Evolutionary conservation across 2,888 invertebrate genomes (phyloP), one percentile per base, ranked within the genome.

Genomic region (Apotomis turbidana): DNA sequence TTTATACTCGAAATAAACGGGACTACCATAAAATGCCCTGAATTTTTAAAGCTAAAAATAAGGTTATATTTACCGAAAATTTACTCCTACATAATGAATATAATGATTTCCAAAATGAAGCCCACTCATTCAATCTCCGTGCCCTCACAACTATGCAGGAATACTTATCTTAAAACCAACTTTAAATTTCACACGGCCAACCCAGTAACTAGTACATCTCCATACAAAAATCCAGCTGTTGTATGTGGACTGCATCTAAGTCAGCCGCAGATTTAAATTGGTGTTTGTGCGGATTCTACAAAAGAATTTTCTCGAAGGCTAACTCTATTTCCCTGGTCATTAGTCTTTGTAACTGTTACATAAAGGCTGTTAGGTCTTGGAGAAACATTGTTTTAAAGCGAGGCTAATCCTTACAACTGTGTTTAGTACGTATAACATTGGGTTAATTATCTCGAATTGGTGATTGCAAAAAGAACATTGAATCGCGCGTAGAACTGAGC

Each of bases 291-390:
- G 46, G 59, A 60, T 15, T 12, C 46, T 76, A 73, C 58, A 66
- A 76, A 77, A 80, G 76, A 79, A 67, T 75, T 74, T 63, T 78
- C 74, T 74, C 62, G 57, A 44, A 58, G 70, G 75, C 78, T 81
- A 81, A 85, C 84, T 84, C 84, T 81, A 85, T 86, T 87, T 85
- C 80, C 81, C 76, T 66, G 77, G 79, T 79, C 85, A 87, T 87
- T 86, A 85, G 82, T 87, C 87, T 85, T 85, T 84, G 83, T 83
- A 84, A 80, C 78, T 81, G 80, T 80, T 81, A 77, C 80, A 77
- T 80, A 79, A 80, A 81, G 58, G 54, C 59, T 54, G 60, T 64
- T 64, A 62, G 57, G 52, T 61, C 68, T 58, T 46, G 72, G 59
- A 49, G 51, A 68, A 52, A 63, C 68, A 71, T 66, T 68, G 58